A percentile compares a stretch with the other conserved stretches of the same genome.
Conservation (phyloP, 2,113 vertebrate genomes). For the Notothenia coriiceps region DNA sequence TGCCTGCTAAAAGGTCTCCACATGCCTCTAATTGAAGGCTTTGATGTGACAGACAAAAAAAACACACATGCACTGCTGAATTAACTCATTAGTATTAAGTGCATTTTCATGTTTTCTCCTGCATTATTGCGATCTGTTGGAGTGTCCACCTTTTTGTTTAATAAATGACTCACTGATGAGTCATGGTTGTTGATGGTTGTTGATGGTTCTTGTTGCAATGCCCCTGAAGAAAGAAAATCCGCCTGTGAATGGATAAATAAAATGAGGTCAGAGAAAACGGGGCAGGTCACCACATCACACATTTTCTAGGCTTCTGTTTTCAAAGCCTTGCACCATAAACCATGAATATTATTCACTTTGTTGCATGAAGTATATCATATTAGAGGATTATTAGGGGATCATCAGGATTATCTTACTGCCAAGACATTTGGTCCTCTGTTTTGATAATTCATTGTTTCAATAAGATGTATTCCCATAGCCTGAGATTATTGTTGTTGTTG, state of each 20-base stretch:
- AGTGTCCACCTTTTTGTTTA: constrained; percentile 30
- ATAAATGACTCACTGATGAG: constrained; percentile 20
- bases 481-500: not conserved
- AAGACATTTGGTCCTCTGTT: not conserved
- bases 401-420: not conserved
- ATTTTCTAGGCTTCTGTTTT: constrained; percentile 22
- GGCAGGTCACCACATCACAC: constrained; percentile 30
- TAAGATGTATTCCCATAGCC: not conserved
- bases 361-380: not conserved
- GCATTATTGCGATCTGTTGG: constrained; percentile 23
- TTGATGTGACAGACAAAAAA: constrained; percentile 27
- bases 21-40: constrained; percentile 31
- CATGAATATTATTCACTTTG: constrained; percentile 11
- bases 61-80: not conserved
- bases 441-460: not conserved
- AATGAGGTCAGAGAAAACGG: constrained; percentile 43
- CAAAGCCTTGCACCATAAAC: not conserved
- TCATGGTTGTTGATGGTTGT: not conserved
- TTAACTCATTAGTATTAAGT: constrained; percentile 22
- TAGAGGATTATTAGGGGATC: not conserved
- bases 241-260: constrained; percentile 35
- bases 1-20: constrained; percentile 12
- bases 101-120: constrained; percentile 23
- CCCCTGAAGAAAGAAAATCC: not conserved
- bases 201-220: not conserved